phyloP scores from a whole-genome alignment of 2,113 vertebrate species.

The Callionymus lyra region DNA sequence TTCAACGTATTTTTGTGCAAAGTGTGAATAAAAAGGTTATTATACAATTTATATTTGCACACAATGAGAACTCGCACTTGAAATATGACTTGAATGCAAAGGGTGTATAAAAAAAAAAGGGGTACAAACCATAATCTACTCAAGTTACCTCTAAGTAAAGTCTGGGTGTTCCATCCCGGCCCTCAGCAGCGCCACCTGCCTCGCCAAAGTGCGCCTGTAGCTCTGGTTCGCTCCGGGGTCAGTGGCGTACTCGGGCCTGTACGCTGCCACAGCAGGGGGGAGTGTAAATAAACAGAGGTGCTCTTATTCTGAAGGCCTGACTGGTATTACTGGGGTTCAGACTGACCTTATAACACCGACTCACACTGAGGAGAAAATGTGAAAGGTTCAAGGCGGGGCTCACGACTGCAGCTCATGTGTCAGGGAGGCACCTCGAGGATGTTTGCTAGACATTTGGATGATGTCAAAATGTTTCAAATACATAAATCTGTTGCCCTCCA shows the following conservation, averaged over 20 bases:
- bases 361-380: constrained; percentile 65
- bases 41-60: too few relatives aligned
- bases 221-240: constrained; percentile 46
- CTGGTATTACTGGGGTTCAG: constrained; percentile 31
- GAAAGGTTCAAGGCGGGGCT: constrained; percentile 52
- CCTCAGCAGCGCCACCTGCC: constrained; percentile 45
- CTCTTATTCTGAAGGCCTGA: constrained; percentile 16
- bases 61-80: too few relatives aligned
- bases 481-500: too few relatives aligned
- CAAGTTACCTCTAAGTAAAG: constrained; percentile 22
- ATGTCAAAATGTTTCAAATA: too few relatives aligned
- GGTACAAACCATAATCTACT: too few relatives aligned
- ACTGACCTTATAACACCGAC: constrained; percentile 33
- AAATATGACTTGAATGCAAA: too few relatives aligned
- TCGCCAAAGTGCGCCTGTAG: constrained; percentile 33
- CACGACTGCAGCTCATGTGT: too few relatives aligned
- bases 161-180: constrained; percentile 19
- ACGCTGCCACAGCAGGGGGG: constrained; percentile 42
- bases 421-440: too few relatives aligned
- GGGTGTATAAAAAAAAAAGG: too few relatives aligned
- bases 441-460: too few relatives aligned
- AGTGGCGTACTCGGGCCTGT: constrained; percentile 44
- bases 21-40: too few relatives aligned
- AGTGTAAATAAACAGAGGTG: constrained; percentile 61
- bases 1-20: too few relatives aligned